Conservation (phyloP, 2,797 vertebrate species). For the Rhodeus uyekii region DNA sequence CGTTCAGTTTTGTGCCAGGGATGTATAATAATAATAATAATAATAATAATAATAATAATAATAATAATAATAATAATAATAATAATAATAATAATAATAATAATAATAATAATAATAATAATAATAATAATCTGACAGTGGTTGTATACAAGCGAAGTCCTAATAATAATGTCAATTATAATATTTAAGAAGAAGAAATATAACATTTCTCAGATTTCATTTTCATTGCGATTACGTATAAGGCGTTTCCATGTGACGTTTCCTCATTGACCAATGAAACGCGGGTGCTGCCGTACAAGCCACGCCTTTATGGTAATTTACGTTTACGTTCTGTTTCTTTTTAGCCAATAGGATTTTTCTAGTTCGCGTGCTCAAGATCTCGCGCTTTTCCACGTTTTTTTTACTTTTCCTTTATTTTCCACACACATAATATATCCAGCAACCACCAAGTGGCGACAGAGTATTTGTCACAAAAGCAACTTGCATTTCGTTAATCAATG, state of each 20-base stretch:
- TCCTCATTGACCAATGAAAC: not conserved
- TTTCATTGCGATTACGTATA: not conserved
- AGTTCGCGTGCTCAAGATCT: not conserved
- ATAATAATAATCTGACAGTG: not conserved
- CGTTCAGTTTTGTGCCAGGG: not conserved
- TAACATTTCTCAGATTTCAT: not conserved
- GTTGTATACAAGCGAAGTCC: not conserved
- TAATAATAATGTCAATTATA: not conserved
- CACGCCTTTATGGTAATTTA: rapidly evolving
- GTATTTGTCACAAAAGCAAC: not conserved
- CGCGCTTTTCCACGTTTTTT: not conserved
- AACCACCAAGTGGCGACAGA: not conserved
- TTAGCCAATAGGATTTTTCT: not conserved
- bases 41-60: not conserved
- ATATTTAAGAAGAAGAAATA: not conserved
- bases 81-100: not conserved
- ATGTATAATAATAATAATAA: not conserved
- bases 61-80: not conserved
- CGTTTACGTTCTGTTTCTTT: not conserved
- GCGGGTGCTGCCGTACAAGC: not conserved
- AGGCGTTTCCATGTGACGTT: not conserved
- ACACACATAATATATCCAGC: not conserved
- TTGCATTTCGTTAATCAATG: not conserved
- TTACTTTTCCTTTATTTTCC: not conserved
- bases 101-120: not conserved